Evolutionary conservation across 2,888 invertebrate genomes (phyloP).

Genomic region (Metacarcinus magister): DNA sequence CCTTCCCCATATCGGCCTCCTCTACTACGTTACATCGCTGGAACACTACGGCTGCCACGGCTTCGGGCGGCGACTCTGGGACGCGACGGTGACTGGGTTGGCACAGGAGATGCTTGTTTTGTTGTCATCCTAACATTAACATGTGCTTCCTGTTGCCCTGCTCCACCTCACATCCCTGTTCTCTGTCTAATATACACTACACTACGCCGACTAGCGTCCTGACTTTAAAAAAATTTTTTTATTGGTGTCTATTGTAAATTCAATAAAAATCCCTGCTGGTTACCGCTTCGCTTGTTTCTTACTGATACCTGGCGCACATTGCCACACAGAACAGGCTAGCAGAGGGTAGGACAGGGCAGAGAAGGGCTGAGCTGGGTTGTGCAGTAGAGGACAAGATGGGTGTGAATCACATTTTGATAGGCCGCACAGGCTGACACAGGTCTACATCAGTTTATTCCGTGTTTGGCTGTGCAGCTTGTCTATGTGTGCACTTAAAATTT

Average conservation of each 20-base stretch:
- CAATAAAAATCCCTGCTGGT: not conserved
- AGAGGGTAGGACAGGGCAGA: too few species aligned
- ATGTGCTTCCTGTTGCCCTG: not conserved
- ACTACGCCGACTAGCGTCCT: not conserved
- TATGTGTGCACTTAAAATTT: too few species aligned
- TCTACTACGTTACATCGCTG: slow-evolving; percentile 61
- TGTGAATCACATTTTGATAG: too few species aligned
- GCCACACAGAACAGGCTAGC: too few species aligned
- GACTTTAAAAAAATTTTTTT: not conserved
- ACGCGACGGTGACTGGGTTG: not conserved
- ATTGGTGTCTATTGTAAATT: not conserved
- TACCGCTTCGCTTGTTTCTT: too few species aligned
- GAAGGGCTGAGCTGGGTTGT: too few species aligned
- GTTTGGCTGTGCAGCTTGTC: too few species aligned
- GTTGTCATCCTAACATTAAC: not conserved
- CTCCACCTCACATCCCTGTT: not conserved
- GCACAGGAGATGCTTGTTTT: not conserved
- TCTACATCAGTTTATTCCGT: too few species aligned
- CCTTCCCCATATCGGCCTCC: not conserved
- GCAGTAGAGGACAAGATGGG: too few species aligned
- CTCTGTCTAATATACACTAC: not conserved
- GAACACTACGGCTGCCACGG: not conserved
- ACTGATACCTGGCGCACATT: too few species aligned
- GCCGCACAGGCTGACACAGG: too few species aligned
- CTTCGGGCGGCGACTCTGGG: slow-evolving; percentile 31